Evolutionary conservation across 2,113 vertebrate species (phyloP), one percentile per base, ranked within the genome.

Genomic region (Caracal caracal): DNA sequence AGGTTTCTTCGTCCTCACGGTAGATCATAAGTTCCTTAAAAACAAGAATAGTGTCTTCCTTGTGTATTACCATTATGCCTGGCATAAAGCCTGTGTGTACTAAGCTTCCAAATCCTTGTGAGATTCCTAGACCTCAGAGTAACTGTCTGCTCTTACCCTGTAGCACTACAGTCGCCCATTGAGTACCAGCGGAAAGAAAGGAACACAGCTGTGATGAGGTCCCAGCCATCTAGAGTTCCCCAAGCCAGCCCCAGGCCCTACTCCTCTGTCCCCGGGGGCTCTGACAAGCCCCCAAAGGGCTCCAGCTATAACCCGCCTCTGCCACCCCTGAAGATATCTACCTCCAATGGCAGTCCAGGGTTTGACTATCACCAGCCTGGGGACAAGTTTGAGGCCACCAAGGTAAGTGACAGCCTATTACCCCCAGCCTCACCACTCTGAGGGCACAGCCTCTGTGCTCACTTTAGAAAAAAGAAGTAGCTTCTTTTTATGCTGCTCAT

Each of bases 81-180:
- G 19, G 24, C 59, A 65, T 24, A 37, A 75, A 90, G 59, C 33
- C 63, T 7, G 0, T 8, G 13, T 35, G 33, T n/a, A 56, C 26
- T 33, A n/a, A 75, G 35, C 51, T 47, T 84, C 59, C 19, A n/a
- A 30, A 30, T 30, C 49, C 70, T 26, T 19, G 6, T 35, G 26
- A 61, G 16, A 66, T 91, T 79, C 83, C 71, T 43, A 37, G 56
- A 66, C 30, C 49, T 65, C 56, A 80, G 30, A 78, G 30, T 90
- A 70, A 97, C 33, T 3, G 0, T 11, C 66, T 47, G 0, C 33
- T 80, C 59, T 95, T 96, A 30, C 94, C 84, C 97, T 97, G 59
- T 97, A 99, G 99, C 99, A 17, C 99, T 99, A 0, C 99, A 99
- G 98, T 99, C 99, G 6, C 99, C 99, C 78, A 99, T 99, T 22